Percentiles rank a stretch among this genome's conserved stretches.
Conservation (phyloP, 2,888 invertebrate genomes). For the Silvanus unidentatus region DNA sequence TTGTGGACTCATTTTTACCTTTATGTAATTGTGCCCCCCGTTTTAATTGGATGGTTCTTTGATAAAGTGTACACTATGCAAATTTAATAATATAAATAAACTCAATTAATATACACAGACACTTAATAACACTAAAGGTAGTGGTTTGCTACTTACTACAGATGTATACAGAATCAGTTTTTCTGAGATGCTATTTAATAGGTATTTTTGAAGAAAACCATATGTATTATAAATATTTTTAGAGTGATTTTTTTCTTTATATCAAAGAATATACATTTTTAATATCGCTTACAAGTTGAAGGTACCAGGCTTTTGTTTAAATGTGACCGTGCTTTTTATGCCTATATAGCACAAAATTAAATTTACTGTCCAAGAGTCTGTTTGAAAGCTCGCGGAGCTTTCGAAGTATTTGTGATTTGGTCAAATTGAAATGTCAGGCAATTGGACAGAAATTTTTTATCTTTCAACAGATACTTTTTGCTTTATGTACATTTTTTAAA, state of each 20-base stretch:
- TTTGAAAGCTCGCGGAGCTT: constrained; percentile 7
- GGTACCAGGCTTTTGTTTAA: constrained; percentile 41
- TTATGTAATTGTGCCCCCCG: constrained; percentile 8
- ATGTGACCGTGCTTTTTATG: constrained; percentile 37
- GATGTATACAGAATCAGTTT: constrained; percentile 20
- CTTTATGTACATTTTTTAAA: constrained; percentile 7
- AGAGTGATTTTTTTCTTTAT: too few species aligned
- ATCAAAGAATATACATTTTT: too few species aligned
- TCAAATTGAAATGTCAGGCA: not conserved
- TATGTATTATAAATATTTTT: too few species aligned
- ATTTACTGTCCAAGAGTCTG: constrained; percentile 10
- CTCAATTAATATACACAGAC: constrained; percentile 19
- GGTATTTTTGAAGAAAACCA: too few species aligned
- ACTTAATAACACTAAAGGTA: constrained; percentile 29
- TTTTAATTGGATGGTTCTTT: too few species aligned
- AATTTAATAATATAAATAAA: constrained; percentile 13
- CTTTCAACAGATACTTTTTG: constrained; percentile 4
- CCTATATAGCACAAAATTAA: constrained; percentile 15
- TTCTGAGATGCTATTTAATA: too few species aligned
- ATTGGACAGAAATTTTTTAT: too few species aligned
- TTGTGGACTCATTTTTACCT: too few species aligned
- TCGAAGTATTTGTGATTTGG: not conserved
- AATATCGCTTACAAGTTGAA: not conserved
- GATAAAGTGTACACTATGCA: constrained; percentile 21
- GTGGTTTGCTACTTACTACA: constrained; percentile 34